phyloP scores from a whole-genome alignment of 2,888 invertebrate genomes.

The Thymelicus sylvestris region DNA sequence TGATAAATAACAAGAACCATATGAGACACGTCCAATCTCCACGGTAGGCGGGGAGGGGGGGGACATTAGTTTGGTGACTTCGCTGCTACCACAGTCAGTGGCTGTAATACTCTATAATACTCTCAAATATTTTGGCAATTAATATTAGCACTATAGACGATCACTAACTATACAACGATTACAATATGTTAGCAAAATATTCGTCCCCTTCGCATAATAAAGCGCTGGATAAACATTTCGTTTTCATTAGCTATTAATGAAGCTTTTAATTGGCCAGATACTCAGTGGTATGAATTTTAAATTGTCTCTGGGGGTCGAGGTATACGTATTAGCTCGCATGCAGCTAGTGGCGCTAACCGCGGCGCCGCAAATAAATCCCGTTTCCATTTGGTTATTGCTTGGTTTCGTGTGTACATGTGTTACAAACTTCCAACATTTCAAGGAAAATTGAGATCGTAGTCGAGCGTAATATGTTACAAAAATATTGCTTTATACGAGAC shows the following conservation, averaged over 20 bases:
- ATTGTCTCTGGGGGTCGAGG: slow-evolving; percentile 47
- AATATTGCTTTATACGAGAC: background rate
- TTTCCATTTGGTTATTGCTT: slow-evolving; percentile 25
- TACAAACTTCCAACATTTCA: background rate
- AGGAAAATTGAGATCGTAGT: background rate
- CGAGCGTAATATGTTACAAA: background rate
- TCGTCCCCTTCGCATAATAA: slow-evolving; percentile 2
- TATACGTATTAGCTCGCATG: slow-evolving; percentile 39
- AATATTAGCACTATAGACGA: background rate
- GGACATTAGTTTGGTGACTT: too few species aligned
- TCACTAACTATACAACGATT: background rate
- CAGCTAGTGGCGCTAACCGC: slow-evolving; percentile 2
- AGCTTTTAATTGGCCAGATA: slow-evolving; percentile 55
- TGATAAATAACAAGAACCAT: too few species aligned
- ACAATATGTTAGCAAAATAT: slow-evolving; percentile 15
- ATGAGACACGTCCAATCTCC: too few species aligned
- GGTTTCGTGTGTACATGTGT: slow-evolving; percentile 6
- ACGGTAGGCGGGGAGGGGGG: too few species aligned
- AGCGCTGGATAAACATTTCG: slow-evolving; percentile 39
- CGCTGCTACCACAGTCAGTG: too few species aligned
- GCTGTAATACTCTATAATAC: too few species aligned
- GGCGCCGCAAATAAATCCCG: slow-evolving; percentile 19
- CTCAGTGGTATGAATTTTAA: slow-evolving; percentile 50
- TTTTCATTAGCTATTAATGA: slow-evolving; percentile 56
- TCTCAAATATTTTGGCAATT: background rate